Conservation (phyloP, 1,140 invertebrate species). For the Trichonephila clavata region DNA sequence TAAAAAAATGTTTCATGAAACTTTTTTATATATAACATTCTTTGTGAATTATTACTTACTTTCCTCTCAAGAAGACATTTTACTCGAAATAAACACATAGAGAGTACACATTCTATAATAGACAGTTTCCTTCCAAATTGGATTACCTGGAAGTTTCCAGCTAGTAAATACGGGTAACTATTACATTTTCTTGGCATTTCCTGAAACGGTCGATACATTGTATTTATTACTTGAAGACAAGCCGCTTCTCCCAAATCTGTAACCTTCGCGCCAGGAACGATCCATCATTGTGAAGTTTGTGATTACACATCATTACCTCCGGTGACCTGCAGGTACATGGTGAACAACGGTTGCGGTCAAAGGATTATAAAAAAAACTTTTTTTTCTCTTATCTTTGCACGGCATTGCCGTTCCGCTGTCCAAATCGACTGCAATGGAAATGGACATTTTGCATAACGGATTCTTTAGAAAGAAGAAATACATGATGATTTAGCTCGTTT, state of each 20-base stretch:
- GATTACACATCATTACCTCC: conserved; percentile 24
- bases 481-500: not conserved
- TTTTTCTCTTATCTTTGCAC: not conserved
- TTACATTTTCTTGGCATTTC: not conserved
- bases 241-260: no score
- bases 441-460: not conserved
- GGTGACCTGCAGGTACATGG: conserved; percentile 30
- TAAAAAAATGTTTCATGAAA: no score
- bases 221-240: not conserved
- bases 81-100: no score
- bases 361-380: not conserved
- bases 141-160: not conserved
- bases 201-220: not conserved
- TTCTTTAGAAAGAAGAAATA: not conserved
- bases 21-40: no score
- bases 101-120: no score
- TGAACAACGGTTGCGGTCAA: conserved; percentile 33
- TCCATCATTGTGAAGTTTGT: conserved; percentile 38
- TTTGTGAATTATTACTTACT: no score
- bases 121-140: no score
- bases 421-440: not conserved
- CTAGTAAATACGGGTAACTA: not conserved
- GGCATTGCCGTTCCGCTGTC: not conserved
- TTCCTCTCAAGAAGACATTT: no score
- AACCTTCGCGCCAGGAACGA: conserved; percentile 5